Evolutionary conservation across 2,888 invertebrate species (phyloP).

Genomic region (Encarsia formosa): DNA sequence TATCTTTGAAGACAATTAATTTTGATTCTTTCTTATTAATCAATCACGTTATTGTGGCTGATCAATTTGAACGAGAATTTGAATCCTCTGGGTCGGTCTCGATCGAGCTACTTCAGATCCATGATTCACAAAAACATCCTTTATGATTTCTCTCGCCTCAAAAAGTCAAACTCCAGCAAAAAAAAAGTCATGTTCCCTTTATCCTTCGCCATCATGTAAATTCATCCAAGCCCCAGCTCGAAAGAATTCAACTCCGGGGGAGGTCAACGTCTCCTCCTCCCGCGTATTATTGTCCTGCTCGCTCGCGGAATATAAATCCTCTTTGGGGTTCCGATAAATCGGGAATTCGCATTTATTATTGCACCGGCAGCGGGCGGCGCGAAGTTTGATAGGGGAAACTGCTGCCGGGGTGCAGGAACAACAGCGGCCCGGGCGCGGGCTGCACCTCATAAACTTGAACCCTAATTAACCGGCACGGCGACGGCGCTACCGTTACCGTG

Average conservation of each 20-base stretch:
- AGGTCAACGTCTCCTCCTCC: slow-evolving; percentile 23
- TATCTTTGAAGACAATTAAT: too few relatives aligned
- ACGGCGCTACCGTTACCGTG: slow-evolving; percentile 48
- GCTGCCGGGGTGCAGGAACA: slow-evolving; percentile 23
- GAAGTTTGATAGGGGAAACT: slow-evolving; percentile 29
- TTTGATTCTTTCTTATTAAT: too few relatives aligned
- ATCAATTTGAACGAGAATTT: too few relatives aligned
- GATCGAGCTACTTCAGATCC: too few relatives aligned
- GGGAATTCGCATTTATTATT: slow-evolving; percentile 27
- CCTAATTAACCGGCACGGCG: slow-evolving; percentile 53
- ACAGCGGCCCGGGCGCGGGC: slow-evolving; percentile 46
- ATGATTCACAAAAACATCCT: too few relatives aligned
- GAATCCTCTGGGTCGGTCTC: too few relatives aligned
- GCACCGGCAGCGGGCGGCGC: slow-evolving; percentile 36
- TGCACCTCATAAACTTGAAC: slow-evolving; percentile 53
- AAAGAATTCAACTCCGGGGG: too few relatives aligned
- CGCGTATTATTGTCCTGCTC: slow-evolving; percentile 34
- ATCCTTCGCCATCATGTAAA: slow-evolving; percentile 20
- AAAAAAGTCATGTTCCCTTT: background rate
- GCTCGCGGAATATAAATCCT: slow-evolving; percentile 27
- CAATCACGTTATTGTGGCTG: too few relatives aligned
- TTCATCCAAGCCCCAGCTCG: slow-evolving; percentile 9
- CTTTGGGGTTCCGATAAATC: slow-evolving; percentile 4
- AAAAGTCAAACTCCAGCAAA: background rate
- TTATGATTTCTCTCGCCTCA: too few relatives aligned